Conservation (phyloP, 1,140 invertebrate species). For the Sitophilus oryzae region DNA sequence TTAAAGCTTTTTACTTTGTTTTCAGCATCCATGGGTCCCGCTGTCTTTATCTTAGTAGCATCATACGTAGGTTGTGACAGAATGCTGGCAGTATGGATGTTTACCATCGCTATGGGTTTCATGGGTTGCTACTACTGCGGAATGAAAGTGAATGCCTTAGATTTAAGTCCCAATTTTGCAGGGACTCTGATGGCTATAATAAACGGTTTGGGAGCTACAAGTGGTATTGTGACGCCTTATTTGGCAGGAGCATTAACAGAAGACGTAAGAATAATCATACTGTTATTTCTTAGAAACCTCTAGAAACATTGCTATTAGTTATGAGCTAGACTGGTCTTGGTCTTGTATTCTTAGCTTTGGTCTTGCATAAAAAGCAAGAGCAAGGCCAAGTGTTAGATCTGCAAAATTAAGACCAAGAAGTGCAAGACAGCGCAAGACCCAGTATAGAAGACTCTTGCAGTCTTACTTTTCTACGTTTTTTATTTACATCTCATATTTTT, state of each 20-base stretch:
- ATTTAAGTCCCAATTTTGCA: constrained; percentile 78
- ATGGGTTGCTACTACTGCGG: constrained; percentile 74
- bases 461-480: too few relatives aligned
- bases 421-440: too few relatives aligned
- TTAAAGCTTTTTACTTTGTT: constrained; percentile 33
- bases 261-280: constrained; percentile 61
- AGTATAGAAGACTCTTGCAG: too few relatives aligned
- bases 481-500: too few relatives aligned
- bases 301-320: too few relatives aligned
- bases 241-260: constrained; percentile 70
- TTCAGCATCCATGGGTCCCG: constrained; percentile 65
- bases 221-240: constrained; percentile 75
- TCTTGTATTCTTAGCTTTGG: too few relatives aligned
- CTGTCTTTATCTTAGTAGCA: constrained; percentile 71
- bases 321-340: too few relatives aligned
- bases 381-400: too few relatives aligned
- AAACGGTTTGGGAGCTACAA: constrained; percentile 76
- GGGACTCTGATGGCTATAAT: constrained; percentile 79
- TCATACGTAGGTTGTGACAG: constrained; percentile 73
- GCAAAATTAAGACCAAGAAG: too few relatives aligned
- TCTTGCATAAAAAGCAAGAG: too few relatives aligned
- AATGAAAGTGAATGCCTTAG: constrained; percentile 75
- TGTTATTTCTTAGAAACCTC: too few relatives aligned
- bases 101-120: constrained; percentile 65
- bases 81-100: constrained; percentile 56